Evolutionary conservation across 1,140 invertebrate species (phyloP).

Genomic region (Ceratoteleas bidentatus): DNA sequence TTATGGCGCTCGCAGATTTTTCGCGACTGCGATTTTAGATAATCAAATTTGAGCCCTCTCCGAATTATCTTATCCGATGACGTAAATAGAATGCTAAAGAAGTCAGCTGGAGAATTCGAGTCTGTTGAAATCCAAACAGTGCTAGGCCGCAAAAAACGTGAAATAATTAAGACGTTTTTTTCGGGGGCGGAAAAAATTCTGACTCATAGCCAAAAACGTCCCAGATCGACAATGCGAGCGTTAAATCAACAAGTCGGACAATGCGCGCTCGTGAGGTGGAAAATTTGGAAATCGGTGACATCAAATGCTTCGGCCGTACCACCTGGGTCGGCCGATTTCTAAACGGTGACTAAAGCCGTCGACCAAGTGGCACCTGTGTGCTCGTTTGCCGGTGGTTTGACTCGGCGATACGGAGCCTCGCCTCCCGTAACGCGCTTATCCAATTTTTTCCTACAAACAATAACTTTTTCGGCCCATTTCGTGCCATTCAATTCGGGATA

Average conservation of each 20-base stretch:
- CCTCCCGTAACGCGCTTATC: slow-evolving; percentile 24
- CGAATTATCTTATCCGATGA: too few species aligned
- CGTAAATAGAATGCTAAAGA: too few species aligned
- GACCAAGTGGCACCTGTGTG: slow-evolving; percentile 36
- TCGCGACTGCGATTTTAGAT: too few species aligned
- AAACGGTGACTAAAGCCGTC: slow-evolving; percentile 23
- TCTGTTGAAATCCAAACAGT: too few species aligned
- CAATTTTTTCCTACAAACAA: slow-evolving; percentile 18
- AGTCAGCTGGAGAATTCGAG: too few species aligned
- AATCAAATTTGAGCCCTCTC: too few species aligned
- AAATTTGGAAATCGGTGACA: slow-evolving; percentile 52
- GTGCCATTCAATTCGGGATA: background rate
- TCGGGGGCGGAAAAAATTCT: background rate
- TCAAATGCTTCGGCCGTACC: slow-evolving; percentile 26
- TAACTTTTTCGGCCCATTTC: background rate
- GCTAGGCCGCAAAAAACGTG: too few species aligned
- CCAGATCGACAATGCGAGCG: slow-evolving; percentile 12
- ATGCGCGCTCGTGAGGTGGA: slow-evolving; percentile 7
- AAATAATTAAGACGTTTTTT: too few species aligned
- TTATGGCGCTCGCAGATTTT: too few species aligned
- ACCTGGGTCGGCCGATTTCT: slow-evolving; percentile 51
- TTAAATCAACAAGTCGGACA: slow-evolving; percentile 14
- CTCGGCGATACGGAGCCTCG: slow-evolving; percentile 3
- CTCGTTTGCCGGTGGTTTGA: slow-evolving; percentile 27
- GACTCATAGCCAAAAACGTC: slow-evolving; percentile 19